phyloP scores from a whole-genome alignment of 2,113 vertebrate genomes.

The Shinisaurus crocodilurus region DNA sequence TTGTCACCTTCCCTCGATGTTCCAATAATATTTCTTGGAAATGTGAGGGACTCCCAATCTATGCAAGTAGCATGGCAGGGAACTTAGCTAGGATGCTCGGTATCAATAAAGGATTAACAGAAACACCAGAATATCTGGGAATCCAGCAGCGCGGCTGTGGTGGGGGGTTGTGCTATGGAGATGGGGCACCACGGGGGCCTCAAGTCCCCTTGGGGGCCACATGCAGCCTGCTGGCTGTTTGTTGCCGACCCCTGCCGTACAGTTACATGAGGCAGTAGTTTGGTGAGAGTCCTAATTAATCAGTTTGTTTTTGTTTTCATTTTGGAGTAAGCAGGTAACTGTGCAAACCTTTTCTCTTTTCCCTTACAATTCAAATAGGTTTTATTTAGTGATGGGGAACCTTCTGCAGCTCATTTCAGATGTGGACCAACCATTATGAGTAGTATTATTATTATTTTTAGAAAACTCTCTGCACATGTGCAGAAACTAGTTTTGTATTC shows the following conservation, averaged over 20 bases:
- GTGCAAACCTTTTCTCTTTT: constrained; percentile 49
- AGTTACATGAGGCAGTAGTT: constrained; percentile 46
- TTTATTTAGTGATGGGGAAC: no score
- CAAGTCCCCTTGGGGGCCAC: no score
- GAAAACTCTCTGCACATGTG: no score
- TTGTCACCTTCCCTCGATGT: neutral
- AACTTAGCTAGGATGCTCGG: constrained; percentile 30
- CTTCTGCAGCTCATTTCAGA: no score
- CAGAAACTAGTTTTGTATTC: no score
- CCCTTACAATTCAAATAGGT: constrained; percentile 5
- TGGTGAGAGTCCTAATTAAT: constrained; percentile 63
- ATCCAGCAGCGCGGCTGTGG: no score
- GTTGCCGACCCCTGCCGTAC: neutral
- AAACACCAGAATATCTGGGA: constrained; percentile 47
- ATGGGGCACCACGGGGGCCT: no score
- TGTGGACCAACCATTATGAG: no score
- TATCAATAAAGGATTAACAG: constrained; percentile 53
- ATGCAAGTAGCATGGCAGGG: constrained; percentile 13
- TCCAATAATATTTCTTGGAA: neutral
- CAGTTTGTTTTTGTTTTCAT: constrained; percentile 47
- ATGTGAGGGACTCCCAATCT: neutral
- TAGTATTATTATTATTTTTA: no score
- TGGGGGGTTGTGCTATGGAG: no score
- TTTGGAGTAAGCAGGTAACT: constrained; percentile 54
- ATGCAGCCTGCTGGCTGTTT: no score